Evolutionary conservation across 2,888 invertebrate species (phyloP).

Genomic region (Scaptomyza tumidula): DNA sequence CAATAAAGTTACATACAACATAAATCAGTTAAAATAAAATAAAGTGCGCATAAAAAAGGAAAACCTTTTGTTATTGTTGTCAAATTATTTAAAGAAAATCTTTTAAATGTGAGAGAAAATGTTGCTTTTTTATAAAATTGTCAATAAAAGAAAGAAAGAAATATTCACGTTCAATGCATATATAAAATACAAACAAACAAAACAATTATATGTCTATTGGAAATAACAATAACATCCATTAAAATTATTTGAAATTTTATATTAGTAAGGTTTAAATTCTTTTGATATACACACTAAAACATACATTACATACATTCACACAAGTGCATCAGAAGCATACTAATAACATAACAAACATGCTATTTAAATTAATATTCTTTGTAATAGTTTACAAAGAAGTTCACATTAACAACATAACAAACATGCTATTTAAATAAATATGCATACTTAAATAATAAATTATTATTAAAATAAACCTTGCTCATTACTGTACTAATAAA

Average conservation of each 20-base stretch:
- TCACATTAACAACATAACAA: slow-evolving; percentile 55
- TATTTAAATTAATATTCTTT: slow-evolving; percentile 59
- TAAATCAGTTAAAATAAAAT: slow-evolving; percentile 33
- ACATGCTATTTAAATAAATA: slow-evolving; percentile 62
- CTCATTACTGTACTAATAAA: slow-evolving; percentile 76
- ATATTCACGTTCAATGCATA: slow-evolving; percentile 61
- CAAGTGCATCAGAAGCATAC: slow-evolving; percentile 1
- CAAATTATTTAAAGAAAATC: slow-evolving; percentile 33
- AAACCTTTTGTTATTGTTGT: slow-evolving; percentile 74
- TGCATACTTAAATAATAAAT: slow-evolving; percentile 70
- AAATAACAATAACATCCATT: slow-evolving; percentile 35
- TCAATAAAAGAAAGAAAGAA: slow-evolving; percentile 57
- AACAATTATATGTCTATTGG: slow-evolving; percentile 14
- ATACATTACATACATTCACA: slow-evolving; percentile 9
- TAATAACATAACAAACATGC: slow-evolving; percentile 43
- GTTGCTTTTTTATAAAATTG: slow-evolving; percentile 77
- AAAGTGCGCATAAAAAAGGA: slow-evolving; percentile 32
- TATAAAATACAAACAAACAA: slow-evolving; percentile 25
- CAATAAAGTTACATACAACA: slow-evolving; percentile 46
- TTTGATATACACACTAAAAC: slow-evolving; percentile 19
- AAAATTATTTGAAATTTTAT: slow-evolving; percentile 51
- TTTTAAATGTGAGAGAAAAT: slow-evolving; percentile 66
- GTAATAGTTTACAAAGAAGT: slow-evolving; percentile 63
- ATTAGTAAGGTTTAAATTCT: slow-evolving; percentile 37
- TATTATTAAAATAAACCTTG: slow-evolving; percentile 72